Base-by-base conservation (phyloP, 2,888 invertebrate genomes). In the Saturnia japonica region DNA sequence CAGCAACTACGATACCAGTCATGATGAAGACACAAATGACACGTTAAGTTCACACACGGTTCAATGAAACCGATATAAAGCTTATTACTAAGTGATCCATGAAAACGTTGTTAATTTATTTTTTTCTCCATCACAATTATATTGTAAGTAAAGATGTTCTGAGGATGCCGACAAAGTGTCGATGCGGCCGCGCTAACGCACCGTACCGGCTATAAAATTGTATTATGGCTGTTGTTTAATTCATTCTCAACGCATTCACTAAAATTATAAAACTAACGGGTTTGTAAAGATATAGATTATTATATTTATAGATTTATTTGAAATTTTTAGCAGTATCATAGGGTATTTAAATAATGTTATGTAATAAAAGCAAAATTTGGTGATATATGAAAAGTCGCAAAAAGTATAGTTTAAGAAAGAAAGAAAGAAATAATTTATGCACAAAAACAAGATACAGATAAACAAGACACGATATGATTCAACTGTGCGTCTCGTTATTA, bases 141-240 rank as follows among this genome's bases (percentile, higher is more conserved):
- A 72, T 68, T 47, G 72, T 75, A 68, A 70, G 70, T 72, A 62
- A 51, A 74, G 60, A 67, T 42, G 68, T 42, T 69, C 54, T 22
- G 47, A 67, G 51, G 68, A 72, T 67, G 70, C 70, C 70, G 70
- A 70, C 70, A 70, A 70, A 70, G 70, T 42, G 40, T 64, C 66
- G 14, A 51, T 28, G n/a, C 25, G 66, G 28, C 64, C 71, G 68
- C 40, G 43, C 34, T 71, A 71, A 71, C 62, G 60, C 68, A 60
- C 68, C 71, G 42, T 68, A 51, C 47, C 22, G 25, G 51, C 71
- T 16, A 68, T 71, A 71, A 71, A 71, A 68, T 51, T 68, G 51
- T 71, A 71, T 64, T 40, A 40, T 68, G 51, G 62, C 22, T 22
- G 68, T 71, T 71, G 68, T 68, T 71, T 68, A 71, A 71, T 71